Base-by-base conservation (phyloP, 2,797 vertebrate species). In the Acrossocheilus fasciatus region DNA sequence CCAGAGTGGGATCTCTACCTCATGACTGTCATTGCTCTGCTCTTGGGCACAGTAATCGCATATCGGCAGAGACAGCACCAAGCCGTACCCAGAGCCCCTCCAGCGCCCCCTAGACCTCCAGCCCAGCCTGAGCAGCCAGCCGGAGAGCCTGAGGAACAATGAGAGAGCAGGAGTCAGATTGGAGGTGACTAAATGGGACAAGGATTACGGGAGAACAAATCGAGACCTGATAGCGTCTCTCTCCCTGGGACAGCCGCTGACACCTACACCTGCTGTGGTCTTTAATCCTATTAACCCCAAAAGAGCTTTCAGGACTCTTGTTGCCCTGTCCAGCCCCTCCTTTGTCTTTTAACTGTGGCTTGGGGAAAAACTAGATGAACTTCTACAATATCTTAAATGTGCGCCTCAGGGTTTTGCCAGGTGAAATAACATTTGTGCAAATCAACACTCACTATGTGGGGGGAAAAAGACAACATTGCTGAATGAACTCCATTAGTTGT, bases 1-100 rank as follows among this genome's bases (percentile, higher is more conserved):
- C 98, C 98, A 0, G 98, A 99, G 92, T 99, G 98, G 98, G 98
- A 99, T 94, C 97, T 99, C 91, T 99, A 99, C 95, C 97, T 99
- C 94, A 99, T 99, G 98, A 99, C 98, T 0, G 96, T 99, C 92
- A 98, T 99, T 26, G 97, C 98, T 0, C 93, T 99, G 91, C 96
- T 99, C 17, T 89, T 99, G 83, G 98, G 98, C 87, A 99, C 98
- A 8, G 96, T 99, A 86, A 98, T 99, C 69, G 98, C 98, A 75
- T 99, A 99, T 91, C 95, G 98, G 75, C 98, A 99, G 91, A 96
- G 98, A 83, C 98, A 99, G n/a, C 98, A 99, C 88, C 98, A 98
- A 81, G 97, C 96, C 45, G 89, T 97, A 52, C 95, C 96, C 3
- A 92, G 94, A 59, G 81, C 93, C 91, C 45, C 87, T 12, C 59